phyloP scores from a whole-genome alignment of 2,797 vertebrate species.

The Hydrophis major region DNA sequence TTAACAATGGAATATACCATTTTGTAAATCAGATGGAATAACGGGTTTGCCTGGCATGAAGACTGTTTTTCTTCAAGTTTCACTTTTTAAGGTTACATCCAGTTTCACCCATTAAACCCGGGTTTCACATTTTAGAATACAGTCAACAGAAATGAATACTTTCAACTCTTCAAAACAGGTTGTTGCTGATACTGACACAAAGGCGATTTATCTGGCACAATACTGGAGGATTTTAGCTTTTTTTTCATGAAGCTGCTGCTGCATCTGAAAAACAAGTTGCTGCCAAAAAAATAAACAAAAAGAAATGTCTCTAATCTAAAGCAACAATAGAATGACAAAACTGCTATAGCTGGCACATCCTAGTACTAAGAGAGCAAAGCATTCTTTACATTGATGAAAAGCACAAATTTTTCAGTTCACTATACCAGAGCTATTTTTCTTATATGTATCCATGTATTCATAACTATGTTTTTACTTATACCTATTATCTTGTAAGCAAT shows the following conservation, averaged over 20 bases:
- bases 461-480: no score
- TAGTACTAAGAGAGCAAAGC: slow-evolving; percentile 37
- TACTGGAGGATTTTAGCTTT: background rate
- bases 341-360: background rate
- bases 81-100: background rate
- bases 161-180: background rate
- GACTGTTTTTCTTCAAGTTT: background rate
- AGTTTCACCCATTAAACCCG: background rate
- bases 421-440: background rate
- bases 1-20: background rate
- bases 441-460: no score
- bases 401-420: slow-evolving; percentile 43
- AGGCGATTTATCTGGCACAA: slow-evolving; percentile 25
- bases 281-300: background rate
- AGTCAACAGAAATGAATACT: background rate
- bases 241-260: slow-evolving; percentile 7
- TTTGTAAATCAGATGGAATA: background rate
- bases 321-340: slow-evolving; percentile 42
- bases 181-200: background rate
- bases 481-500: no score
- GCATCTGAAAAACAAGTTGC: slow-evolving; percentile 21
- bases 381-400: slow-evolving; percentile 32
- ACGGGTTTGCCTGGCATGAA: background rate
- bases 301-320: slow-evolving; percentile 17
- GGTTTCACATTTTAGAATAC: background rate